These are phyloP conservation scores for Teleiodes luculella DNA, from an alignment of 2,888 invertebrate species.

Conservation along the genomic window DNA sequence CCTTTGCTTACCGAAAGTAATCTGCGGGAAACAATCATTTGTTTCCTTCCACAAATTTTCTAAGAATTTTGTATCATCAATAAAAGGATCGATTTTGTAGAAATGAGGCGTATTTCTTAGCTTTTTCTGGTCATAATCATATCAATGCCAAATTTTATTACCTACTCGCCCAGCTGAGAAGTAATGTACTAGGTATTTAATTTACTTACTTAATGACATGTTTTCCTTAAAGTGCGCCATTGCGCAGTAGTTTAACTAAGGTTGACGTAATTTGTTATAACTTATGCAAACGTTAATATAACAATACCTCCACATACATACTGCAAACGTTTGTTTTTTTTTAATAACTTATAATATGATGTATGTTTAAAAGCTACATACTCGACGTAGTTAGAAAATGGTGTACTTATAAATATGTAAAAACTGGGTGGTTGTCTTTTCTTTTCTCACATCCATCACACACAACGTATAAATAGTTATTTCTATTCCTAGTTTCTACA, in stretches of 20 bases:
- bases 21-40: conserved; percentile 19
- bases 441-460: background rate
- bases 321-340: too few relatives aligned
- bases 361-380: too few relatives aligned
- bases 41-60: conserved; percentile 9
- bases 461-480: background rate
- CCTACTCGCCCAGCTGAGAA: background rate
- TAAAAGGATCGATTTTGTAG: background rate
- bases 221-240: conserved; percentile 5
- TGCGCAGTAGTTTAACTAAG: background rate
- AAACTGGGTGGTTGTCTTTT: background rate
- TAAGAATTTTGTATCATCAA: background rate
- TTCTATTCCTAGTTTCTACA: background rate
- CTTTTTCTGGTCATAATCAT: background rate
- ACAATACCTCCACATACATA: too few relatives aligned
- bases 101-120: background rate
- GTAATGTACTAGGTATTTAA: background rate
- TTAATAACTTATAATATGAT: too few relatives aligned
- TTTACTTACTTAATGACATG: background rate
- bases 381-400: too few relatives aligned
- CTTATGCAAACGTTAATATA: background rate
- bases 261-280: background rate
- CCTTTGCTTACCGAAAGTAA: conserved; percentile 21
- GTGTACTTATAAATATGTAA: background rate
- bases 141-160: background rate